Conservation (phyloP, 1,140 invertebrate genomes). For the Oryctes rhinoceros region DNA sequence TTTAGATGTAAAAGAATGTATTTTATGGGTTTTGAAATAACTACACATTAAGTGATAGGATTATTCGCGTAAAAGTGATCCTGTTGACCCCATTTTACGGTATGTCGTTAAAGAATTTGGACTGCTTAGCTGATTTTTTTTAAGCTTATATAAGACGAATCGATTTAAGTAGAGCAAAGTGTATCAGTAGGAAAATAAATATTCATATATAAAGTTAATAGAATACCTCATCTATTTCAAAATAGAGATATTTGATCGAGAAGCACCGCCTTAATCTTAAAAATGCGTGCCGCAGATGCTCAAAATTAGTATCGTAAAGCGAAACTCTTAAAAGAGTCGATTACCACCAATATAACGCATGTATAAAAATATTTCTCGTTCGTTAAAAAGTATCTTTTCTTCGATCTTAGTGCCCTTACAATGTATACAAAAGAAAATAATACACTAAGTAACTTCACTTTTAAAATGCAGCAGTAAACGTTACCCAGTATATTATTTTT, state of each 20-base stretch:
- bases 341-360: background rate
- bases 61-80: too few relatives aligned
- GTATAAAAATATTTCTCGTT: constrained; percentile 29
- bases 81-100: too few relatives aligned
- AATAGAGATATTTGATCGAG: background rate
- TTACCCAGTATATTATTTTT: background rate
- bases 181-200: background rate
- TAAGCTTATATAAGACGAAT: background rate
- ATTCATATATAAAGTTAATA: background rate
- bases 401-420: constrained; percentile 28
- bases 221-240: background rate
- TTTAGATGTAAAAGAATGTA: too few relatives aligned
- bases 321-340: background rate
- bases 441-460: background rate
- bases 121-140: background rate
- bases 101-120: too few relatives aligned
- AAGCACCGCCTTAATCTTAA: background rate
- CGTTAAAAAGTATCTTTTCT: constrained; percentile 1
- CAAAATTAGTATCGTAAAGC: background rate
- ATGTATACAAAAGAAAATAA: constrained; percentile 6
- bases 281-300: background rate
- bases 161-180: background rate
- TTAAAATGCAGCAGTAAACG: background rate
- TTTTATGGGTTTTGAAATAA: too few relatives aligned
- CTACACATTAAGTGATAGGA: too few relatives aligned